Evolutionary conservation across 1,140 invertebrate genomes (phyloP), one percentile per base, ranked within the genome.

Genomic region (Condylostylus longicornis): DNA sequence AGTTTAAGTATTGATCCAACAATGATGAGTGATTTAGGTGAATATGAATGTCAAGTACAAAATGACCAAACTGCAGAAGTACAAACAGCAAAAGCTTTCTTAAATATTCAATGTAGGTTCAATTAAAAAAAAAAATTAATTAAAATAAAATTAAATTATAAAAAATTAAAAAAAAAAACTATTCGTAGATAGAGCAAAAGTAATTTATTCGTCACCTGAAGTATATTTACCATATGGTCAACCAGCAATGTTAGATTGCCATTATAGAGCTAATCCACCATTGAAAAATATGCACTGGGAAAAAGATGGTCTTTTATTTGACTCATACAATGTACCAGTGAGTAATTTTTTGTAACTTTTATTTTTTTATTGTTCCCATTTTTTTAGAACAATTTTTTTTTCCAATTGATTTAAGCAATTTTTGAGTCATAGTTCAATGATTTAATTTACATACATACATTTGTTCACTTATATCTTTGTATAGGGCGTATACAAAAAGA

Each of bases 61-160:
- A 86, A 83, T 49, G 70, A 71, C 8, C 75, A 79, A 28, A n/a
- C n/a, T n/a, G 86, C 82, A 9, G 77, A 82, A 46, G 70, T 75
- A 39, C 86, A 93, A 61, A 77, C 74, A 46, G 88, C 87, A 20
- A 75, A 72, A 36, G 90, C 89, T 32, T 91, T 79, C 64, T 74
- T 97, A 33, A 88, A 94, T 61, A 86, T 97, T 43, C 87, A 91
- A 69, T 96, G 90, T 95, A 63, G 77, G 75, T 70, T n/a, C 23
- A 25, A n/a, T n/a, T n/a, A n/a, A n/a, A n/a, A n/a, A n/a, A n/a
- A n/a, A n/a, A n/a, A n/a, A n/a, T n/a, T n/a, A 22, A 6, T 9
- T 33, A 7, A 20, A 18, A 34, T 19, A 5, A 12, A 37, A 3
- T 29, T n/a, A 22, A 18, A 3, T 1, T 3, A 29, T 13, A 19